A percentile compares a stretch with the other conserved stretches of the same genome.
Conservation (phyloP, 2,113 vertebrate genomes). For the Penelope pileata region DNA sequence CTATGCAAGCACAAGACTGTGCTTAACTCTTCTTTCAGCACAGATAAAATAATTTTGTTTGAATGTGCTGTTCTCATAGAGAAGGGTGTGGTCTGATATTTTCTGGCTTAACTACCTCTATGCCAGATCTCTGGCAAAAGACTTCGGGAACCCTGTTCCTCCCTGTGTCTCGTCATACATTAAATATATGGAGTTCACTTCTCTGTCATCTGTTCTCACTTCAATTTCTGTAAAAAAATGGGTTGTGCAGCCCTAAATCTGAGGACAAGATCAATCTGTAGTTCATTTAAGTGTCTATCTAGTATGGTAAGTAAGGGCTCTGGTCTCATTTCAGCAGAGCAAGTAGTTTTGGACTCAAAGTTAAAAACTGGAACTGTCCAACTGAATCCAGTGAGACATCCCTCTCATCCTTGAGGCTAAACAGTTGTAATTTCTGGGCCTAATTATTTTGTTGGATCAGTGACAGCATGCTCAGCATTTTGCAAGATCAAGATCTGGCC, state of each 20-base stretch:
- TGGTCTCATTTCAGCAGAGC: background rate
- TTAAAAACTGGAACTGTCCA: slow-evolving; percentile 20
- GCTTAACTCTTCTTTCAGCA: slow-evolving; percentile 44
- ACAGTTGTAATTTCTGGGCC: slow-evolving; percentile 28
- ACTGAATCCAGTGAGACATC: slow-evolving; percentile 11
- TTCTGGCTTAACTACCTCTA: slow-evolving; percentile 46
- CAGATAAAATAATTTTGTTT: slow-evolving; percentile 9
- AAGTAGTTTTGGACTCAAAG: background rate
- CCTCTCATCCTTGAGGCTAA: slow-evolving; percentile 43
- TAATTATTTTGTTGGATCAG: slow-evolving; percentile 42
- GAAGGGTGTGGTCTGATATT: slow-evolving; percentile 37
- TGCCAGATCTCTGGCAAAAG: slow-evolving; percentile 41
- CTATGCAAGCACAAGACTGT: background rate
- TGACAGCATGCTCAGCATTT: slow-evolving; percentile 11
- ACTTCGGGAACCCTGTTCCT: slow-evolving; percentile 44
- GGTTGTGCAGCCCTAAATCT: background rate
- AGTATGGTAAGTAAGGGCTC: no score
- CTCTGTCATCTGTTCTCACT: slow-evolving; percentile 45
- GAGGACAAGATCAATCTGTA: slow-evolving; percentile 32
- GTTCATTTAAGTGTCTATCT: slow-evolving; percentile 15
- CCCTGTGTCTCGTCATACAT: slow-evolving; percentile 1
- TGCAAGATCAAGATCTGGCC: slow-evolving; percentile 33
- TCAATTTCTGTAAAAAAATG: slow-evolving; percentile 7
- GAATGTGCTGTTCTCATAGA: slow-evolving; percentile 12
- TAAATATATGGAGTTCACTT: background rate